Evolutionary conservation across 2,113 vertebrate genomes (phyloP), one percentile per base, ranked within the genome.

Genomic region (Elephas maximus): DNA sequence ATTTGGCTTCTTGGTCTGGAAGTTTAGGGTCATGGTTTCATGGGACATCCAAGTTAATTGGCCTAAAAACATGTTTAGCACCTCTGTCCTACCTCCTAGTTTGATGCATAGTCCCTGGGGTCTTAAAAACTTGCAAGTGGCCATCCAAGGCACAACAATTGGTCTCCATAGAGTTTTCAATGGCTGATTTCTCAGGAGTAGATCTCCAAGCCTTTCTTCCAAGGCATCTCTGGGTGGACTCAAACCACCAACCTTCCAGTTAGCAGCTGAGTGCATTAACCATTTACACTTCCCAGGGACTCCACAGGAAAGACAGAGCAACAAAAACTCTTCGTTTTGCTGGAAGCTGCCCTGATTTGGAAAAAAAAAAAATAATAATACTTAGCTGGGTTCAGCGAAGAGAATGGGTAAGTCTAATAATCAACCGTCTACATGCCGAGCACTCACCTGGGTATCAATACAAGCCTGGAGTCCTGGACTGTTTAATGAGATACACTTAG

Each of bases 401-500:
- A 57, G 86, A 89, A 83, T 24, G n/a, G 95, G 79, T 95, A 87
- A 95, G 24, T 77, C 83, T 95, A 87, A 14, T 33, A 93, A 96
- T 74, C 41, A 93, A 83, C 67, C 57, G n/a, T 96, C 76, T 77
- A n/a, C 76, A 51, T 77, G 69, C 85, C 76, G 82, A 89, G 82
- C 79, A 95, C 80, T 77, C 94, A 74, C 90, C 74, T 37, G 91
- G 62, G 93, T 67, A 81, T 63, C 37, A 2, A 10, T 2, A 2
- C 45, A 82, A 51, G 48, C 51, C 82, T 3, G 20, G 71, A 71
- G 33, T 20, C 92, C 83, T 44, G 41, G 60, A 33, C 44, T 80
- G 95, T 74, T 91, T 95, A 92, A 92, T 94, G 89, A 97, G 84
- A 82, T 92, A 65, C 77, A 67, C 81, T 95, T 37, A 18, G 48